phyloP scores from a whole-genome alignment of 35 echinoderm and acorn worm species.

The Lytechinus variegatus region DNA sequence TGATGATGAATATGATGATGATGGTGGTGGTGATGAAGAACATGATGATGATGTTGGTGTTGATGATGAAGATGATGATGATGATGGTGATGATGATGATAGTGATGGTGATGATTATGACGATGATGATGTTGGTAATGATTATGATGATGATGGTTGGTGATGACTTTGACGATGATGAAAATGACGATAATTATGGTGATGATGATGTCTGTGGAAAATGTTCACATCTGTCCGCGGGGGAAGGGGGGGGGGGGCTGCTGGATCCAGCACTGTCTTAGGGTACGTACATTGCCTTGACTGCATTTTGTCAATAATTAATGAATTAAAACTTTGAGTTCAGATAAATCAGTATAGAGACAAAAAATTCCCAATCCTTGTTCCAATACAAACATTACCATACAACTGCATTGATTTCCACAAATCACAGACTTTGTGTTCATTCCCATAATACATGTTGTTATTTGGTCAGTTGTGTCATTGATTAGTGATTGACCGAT shows the following conservation, averaged over 20 bases:
- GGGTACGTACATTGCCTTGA: no score
- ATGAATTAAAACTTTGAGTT: no score
- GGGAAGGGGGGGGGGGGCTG: no score
- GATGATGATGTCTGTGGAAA: neutral
- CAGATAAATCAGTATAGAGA: no score
- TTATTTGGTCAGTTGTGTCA: neutral
- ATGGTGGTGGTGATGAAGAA: neutral
- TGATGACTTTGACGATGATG: neutral
- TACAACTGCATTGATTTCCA: neutral
- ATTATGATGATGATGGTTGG: neutral
- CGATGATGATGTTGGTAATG: no score
- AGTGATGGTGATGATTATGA: neutral
- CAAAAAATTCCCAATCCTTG: no score
- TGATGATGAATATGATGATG: neutral
- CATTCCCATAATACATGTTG: neutral
- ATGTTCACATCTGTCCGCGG: no score
- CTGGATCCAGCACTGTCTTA: no score
- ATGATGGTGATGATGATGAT: neutral
- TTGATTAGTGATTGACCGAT: neutral
- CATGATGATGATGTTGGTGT: neutral
- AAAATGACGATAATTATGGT: neutral
- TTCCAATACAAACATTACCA: neutral
- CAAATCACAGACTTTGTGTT: no score
- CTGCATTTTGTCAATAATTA: no score
- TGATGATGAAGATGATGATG: neutral